phyloP scores from a whole-genome alignment of 1,140 invertebrate genomes.

The Bacillus rossius region DNA sequence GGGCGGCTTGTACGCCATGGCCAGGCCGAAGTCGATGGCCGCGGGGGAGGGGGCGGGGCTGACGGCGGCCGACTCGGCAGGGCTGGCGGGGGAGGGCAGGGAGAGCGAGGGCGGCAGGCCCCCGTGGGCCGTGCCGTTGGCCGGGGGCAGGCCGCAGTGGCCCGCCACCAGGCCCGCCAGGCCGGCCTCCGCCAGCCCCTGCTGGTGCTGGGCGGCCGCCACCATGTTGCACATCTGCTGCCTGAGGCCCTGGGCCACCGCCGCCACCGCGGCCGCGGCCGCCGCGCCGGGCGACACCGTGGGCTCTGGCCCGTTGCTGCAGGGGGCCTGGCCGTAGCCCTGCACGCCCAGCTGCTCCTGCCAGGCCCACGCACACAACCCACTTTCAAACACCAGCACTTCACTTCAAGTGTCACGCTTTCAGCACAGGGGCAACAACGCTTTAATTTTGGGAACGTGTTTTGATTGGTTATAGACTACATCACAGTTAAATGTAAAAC shows the following conservation, averaged over 20 bases:
- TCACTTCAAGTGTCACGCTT: too few relatives aligned
- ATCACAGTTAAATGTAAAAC: too few relatives aligned
- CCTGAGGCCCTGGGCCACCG: conserved; percentile 61
- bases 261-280: conserved; percentile 65
- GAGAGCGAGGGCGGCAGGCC: conserved; percentile 12
- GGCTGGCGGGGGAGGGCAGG: background rate
- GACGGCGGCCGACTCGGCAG: background rate
- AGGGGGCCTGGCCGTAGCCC: conserved; percentile 39
- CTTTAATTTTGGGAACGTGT: too few relatives aligned
- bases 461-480: too few relatives aligned
- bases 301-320: conserved; percentile 53
- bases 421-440: too few relatives aligned
- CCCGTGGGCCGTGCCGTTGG: conserved; percentile 36
- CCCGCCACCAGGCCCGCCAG: conserved; percentile 37
- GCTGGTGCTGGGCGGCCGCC: conserved; percentile 52
- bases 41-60: conserved; percentile 37
- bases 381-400: too few relatives aligned
- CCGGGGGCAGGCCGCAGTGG: conserved; percentile 35
- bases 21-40: conserved; percentile 14
- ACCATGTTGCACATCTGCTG: conserved; percentile 69
- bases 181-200: conserved; percentile 42
- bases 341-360: conserved; percentile 36
- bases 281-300: conserved; percentile 58
- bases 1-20: conserved; percentile 58
- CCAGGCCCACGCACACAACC: too few relatives aligned